phyloP scores from a whole-genome alignment of 1,140 invertebrate genomes.

The Stenopsyche tienmushanensis region DNA sequence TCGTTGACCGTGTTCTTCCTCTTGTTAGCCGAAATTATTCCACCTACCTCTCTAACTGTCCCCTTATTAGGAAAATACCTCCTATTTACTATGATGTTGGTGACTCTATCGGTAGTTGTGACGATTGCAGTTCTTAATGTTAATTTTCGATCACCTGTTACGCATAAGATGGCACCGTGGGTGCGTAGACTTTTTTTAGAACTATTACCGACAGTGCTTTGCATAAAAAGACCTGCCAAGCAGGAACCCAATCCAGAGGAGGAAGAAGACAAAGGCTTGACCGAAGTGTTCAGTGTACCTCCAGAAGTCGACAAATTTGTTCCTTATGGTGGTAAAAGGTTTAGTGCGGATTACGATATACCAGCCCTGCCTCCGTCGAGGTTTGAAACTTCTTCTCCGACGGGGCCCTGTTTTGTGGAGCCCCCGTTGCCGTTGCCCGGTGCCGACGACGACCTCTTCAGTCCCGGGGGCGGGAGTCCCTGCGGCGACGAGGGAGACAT shows the following conservation, averaged over 20 bases:
- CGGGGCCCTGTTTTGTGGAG: slow-evolving; percentile 63
- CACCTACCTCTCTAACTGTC: slow-evolving; percentile 97
- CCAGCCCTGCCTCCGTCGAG: slow-evolving; percentile 62
- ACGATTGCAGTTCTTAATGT: slow-evolving; percentile 98
- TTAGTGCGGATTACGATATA: slow-evolving; percentile 71
- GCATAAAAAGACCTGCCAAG: slow-evolving; percentile 81
- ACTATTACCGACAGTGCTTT: slow-evolving; percentile 81
- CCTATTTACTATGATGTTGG: slow-evolving; percentile 98
- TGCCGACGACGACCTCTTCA: slow-evolving; percentile 79
- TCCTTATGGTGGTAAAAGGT: slow-evolving; percentile 63
- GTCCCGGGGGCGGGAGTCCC: slow-evolving; percentile 61
- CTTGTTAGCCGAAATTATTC: slow-evolving; percentile 96
- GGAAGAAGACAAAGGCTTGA: slow-evolving; percentile 69
- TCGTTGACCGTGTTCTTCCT: slow-evolving; percentile 99
- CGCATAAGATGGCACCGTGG: slow-evolving; percentile 92
- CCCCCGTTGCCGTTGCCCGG: slow-evolving; percentile 69
- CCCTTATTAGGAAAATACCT: slow-evolving; percentile 98
- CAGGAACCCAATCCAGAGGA: slow-evolving; percentile 64
- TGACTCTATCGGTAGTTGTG: slow-evolving; percentile 95
- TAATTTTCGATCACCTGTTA: slow-evolving; percentile 97
- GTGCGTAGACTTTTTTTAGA: slow-evolving; percentile 86
- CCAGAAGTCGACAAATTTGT: slow-evolving; percentile 71
- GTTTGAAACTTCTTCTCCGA: slow-evolving; percentile 55
- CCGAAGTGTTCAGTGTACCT: slow-evolving; percentile 71
- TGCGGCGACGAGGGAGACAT: slow-evolving; percentile 63